phyloP scores from a whole-genome alignment of 2,113 vertebrate species.

The Percopsis transmontana region DNA sequence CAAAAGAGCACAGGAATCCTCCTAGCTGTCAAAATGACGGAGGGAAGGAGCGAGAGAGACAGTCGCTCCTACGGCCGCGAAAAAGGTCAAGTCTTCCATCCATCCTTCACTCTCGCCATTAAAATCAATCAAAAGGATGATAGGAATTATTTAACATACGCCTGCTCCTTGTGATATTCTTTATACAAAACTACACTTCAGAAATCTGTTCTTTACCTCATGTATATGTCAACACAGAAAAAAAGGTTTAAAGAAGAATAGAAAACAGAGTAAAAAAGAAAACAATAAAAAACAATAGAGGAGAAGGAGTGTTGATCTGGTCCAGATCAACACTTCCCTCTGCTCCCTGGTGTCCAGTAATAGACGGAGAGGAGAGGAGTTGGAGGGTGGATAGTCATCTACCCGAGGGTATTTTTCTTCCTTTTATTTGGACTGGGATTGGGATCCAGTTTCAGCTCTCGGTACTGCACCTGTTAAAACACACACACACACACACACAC shows the following conservation, averaged over 20 bases:
- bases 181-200: constrained; percentile 51
- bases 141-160: constrained; percentile 29
- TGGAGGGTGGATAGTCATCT: constrained; percentile 74
- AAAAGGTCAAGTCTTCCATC: constrained; percentile 42
- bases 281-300: constrained; percentile 73
- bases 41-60: constrained; percentile 19
- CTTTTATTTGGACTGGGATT: constrained; percentile 94
- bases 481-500: constrained; percentile 77
- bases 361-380: constrained; percentile 71
- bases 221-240: constrained; percentile 75
- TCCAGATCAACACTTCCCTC: constrained; percentile 69
- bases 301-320: constrained; percentile 43
- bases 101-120: constrained; percentile 29
- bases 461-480: constrained; percentile 99
- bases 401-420: constrained; percentile 96
- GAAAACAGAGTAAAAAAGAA: constrained; percentile 66
- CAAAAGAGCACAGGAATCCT: constrained; percentile 12
- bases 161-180: constrained; percentile 9
- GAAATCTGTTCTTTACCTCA: constrained; percentile 70
- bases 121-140: constrained; percentile 45
- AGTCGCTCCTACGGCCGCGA: constrained; percentile 32
- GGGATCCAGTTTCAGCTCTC: constrained; percentile 94
- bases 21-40: constrained; percentile 42
- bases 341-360: constrained; percentile 63
- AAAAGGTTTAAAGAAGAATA: constrained; percentile 18